Conservation (phyloP, 2,888 invertebrate genomes). For the Eristalis intricaria region DNA sequence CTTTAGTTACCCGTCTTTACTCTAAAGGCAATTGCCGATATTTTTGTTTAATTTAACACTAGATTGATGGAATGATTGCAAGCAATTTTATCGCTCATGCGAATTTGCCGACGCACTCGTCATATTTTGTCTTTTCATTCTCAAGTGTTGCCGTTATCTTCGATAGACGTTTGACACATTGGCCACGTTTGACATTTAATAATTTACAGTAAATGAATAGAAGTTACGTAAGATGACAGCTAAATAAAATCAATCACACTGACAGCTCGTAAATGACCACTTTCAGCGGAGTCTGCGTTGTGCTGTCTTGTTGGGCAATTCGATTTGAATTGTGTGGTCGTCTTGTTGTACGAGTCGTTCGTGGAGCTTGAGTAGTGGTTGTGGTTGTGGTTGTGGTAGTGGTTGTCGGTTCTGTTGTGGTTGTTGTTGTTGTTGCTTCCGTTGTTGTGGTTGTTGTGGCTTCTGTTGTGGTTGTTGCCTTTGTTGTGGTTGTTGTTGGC, state of each 20-base stretch:
- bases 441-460: not conserved
- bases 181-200: no score
- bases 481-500: not conserved
- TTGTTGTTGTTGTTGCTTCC: not conserved
- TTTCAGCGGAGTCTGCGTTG: not conserved
- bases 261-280: not conserved
- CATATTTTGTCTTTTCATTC: no score
- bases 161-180: no score
- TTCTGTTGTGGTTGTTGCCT: not conserved
- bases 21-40: not conserved
- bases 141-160: no score
- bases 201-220: no score
- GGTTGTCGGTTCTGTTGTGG: not conserved
- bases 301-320: not conserved
- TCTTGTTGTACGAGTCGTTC: not conserved
- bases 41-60: not conserved
- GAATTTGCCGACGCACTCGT: no score
- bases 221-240: no score
- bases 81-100: no score
- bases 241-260: not conserved
- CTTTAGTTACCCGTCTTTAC: no score
- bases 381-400: not conserved
- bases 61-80: no score
- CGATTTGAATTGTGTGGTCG: not conserved
- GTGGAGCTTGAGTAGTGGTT: not conserved